A percentile compares a stretch with the other conserved stretches of the same genome.
Conservation (phyloP, 1,140 invertebrate species). For the Achatina immaculata region DNA sequence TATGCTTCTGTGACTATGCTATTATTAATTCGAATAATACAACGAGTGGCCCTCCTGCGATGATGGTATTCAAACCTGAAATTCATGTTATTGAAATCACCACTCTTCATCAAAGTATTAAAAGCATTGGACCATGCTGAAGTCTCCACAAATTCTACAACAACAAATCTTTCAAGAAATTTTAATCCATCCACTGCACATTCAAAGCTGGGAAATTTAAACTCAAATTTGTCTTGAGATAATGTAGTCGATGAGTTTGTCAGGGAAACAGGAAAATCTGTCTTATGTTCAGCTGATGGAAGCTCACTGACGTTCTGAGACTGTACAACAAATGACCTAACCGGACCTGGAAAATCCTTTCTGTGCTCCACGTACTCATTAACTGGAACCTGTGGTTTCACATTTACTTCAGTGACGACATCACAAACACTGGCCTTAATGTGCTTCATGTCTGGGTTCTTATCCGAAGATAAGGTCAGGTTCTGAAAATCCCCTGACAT, state of each 20-base stretch:
- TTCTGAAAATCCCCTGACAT: too few relatives aligned
- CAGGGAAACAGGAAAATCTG: too few relatives aligned
- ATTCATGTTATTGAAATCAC: conserved; percentile 50
- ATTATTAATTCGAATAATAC: conserved; percentile 51
- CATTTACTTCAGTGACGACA: conserved; percentile 49
- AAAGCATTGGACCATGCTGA: conserved; percentile 20
- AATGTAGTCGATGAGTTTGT: too few relatives aligned
- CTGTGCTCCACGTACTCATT: conserved; percentile 31
- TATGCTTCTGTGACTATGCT: conserved; percentile 43
- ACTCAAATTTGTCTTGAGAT: conserved; percentile 37
- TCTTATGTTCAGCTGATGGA: too few relatives aligned
- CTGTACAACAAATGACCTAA: too few relatives aligned
- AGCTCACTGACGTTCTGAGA: too few relatives aligned
- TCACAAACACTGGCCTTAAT: conserved; percentile 58
- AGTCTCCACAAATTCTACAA: conserved; percentile 39
- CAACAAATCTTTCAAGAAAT: conserved; percentile 43
- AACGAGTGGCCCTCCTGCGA: conserved; percentile 26
- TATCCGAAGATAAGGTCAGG: too few relatives aligned
- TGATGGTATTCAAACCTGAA: conserved; percentile 50
- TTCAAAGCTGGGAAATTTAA: not conserved
- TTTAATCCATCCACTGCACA: not conserved
- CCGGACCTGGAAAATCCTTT: too few relatives aligned
- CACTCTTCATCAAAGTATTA: conserved; percentile 46
- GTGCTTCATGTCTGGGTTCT: conserved; percentile 48
- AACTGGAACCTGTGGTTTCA: conserved; percentile 47